phyloP scores from a whole-genome alignment of 2,113 vertebrate species.

The Hippopotamus amphibius region DNA sequence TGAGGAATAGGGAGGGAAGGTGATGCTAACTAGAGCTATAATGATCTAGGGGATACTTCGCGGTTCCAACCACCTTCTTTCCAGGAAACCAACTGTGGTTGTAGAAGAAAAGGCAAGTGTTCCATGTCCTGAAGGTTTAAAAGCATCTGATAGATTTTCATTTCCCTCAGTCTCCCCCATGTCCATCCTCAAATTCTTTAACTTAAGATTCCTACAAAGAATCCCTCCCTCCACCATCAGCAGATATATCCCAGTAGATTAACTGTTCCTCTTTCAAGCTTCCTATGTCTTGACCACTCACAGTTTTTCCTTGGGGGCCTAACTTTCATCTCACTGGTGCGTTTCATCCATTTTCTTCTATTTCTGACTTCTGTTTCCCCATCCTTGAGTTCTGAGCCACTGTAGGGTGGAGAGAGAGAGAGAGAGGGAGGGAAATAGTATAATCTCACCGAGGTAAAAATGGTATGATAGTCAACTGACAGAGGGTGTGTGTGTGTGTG shows the following conservation, averaged over 20 bases:
- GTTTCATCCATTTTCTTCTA: slow-evolving; percentile 35
- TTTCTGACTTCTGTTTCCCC: not conserved
- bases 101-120: slow-evolving; percentile 20
- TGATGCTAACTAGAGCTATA: not conserved
- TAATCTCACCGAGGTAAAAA: slow-evolving; percentile 1
- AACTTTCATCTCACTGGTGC: slow-evolving; percentile 20
- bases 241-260: not conserved
- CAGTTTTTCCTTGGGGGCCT: not conserved
- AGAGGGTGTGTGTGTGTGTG: not conserved
- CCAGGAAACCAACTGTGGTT: not conserved
- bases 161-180: not conserved
- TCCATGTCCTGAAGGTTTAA: slow-evolving; percentile 36
- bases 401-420: not conserved
- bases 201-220: not conserved
- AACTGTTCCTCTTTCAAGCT: slow-evolving; percentile 21
- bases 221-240: not conserved
- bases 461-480: slow-evolving; percentile 20
- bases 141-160: slow-evolving; percentile 2
- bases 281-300: slow-evolving; percentile 44
- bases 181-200: slow-evolving; percentile 5
- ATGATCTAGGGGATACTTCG: not conserved
- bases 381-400: slow-evolving; percentile 41
- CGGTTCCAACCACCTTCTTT: not conserved
- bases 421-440: not conserved
- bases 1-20: not conserved